Evolutionary conservation across 2,797 vertebrate genomes (phyloP).

Genomic region (Peromyscus melanophrys): DNA sequence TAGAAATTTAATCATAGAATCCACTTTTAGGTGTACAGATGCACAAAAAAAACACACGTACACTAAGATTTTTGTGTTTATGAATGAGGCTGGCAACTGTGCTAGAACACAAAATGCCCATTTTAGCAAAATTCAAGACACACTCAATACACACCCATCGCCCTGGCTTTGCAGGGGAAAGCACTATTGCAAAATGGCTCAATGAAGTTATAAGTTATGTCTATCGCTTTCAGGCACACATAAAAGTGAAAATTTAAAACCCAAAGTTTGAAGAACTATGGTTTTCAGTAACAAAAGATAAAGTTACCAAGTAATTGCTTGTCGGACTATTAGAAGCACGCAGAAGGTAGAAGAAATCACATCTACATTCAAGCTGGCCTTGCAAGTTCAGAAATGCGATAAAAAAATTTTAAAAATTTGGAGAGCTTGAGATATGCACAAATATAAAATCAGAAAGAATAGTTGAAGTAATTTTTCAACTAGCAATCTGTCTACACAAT

Average conservation of each 20-base stretch:
- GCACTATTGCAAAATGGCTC: not conserved
- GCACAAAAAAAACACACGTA: not conserved
- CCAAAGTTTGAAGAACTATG: conserved; percentile 21
- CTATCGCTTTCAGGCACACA: not conserved
- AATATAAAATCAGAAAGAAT: conserved; percentile 26
- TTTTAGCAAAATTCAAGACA: conserved; percentile 60
- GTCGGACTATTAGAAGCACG: conserved; percentile 30
- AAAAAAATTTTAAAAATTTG: not conserved
- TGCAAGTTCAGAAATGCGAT: not conserved
- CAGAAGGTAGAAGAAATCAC: conserved; percentile 39
- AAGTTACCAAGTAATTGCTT: not conserved
- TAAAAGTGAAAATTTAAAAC: conserved; percentile 43
- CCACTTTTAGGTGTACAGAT: conserved; percentile 16
- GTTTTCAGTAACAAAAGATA: conserved; percentile 35
- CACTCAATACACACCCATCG: not conserved
- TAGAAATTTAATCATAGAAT: conserved; percentile 43
- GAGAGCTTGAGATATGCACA: not conserved
- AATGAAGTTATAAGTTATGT: conserved; percentile 41
- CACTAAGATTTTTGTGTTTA: not conserved
- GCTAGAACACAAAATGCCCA: conserved; percentile 30
- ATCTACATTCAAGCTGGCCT: not conserved
- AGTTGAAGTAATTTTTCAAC: conserved; percentile 8
- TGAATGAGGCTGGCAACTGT: not conserved
- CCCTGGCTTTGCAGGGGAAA: not conserved
- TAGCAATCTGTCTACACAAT: not conserved